phyloP scores from a whole-genome alignment of 1,140 invertebrate genomes.

The Neotoxoptera formosana region DNA sequence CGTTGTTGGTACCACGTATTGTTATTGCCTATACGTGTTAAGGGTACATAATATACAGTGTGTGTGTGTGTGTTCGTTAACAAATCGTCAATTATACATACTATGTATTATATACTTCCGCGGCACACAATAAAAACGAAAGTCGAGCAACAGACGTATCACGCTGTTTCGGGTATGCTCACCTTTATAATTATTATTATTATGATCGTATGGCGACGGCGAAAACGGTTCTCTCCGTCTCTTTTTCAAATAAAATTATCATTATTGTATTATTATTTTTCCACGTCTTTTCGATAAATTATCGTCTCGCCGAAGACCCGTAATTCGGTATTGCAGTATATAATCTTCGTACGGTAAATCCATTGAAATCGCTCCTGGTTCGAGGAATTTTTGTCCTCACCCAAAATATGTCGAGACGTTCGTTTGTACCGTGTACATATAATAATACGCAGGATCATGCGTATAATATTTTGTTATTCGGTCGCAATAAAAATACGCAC shows the following conservation, averaged over 20 bases:
- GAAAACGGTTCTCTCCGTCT: not conserved
- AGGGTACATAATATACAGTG: no score
- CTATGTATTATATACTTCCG: not conserved
- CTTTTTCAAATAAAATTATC: not conserved
- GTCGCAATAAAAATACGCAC: not conserved
- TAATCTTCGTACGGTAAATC: not conserved
- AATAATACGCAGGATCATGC: no score
- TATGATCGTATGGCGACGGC: not conserved
- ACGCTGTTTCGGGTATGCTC: constrained; percentile 22
- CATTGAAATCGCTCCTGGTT: not conserved
- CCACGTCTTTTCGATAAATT: not conserved
- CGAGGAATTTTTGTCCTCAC: not conserved
- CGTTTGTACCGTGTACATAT: not conserved
- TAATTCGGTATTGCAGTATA: not conserved
- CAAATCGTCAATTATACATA: constrained; percentile 21
- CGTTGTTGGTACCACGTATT: not conserved
- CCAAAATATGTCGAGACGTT: not conserved
- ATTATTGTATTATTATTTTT: not conserved
- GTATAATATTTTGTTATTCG: not conserved
- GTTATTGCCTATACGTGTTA: not conserved
- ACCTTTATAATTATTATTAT: no score
- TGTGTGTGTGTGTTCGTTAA: not conserved
- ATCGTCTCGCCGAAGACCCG: not conserved
- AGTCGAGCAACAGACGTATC: not conserved
- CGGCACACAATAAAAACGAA: constrained; percentile 16